Evolutionary conservation across 2,888 invertebrate species (phyloP).

Genomic region (Uloborus plumipes): DNA sequence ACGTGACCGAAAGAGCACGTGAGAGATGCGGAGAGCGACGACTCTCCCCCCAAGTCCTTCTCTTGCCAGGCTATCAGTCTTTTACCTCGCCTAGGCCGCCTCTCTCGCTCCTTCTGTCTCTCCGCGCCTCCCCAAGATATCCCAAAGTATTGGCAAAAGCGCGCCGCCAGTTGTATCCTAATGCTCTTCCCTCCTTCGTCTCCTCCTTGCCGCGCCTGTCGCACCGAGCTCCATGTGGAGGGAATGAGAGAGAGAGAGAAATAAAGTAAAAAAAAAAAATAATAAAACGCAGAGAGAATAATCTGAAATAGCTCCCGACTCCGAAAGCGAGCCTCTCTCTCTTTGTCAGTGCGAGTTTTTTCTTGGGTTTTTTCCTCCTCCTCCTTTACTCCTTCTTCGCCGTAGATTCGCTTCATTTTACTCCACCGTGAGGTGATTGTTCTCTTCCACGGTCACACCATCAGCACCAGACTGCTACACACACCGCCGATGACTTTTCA

Average conservation of each 20-base stretch:
- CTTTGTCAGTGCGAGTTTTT: no score
- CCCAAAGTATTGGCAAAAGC: conserved; percentile 21
- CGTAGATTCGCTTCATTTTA: background rate
- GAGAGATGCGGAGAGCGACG: conserved; percentile 30
- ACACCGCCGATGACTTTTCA: no score
- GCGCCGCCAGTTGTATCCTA: conserved; percentile 9
- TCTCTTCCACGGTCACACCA: conserved; percentile 5
- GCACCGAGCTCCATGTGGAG: no score
- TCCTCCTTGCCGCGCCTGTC: background rate
- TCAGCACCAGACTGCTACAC: no score
- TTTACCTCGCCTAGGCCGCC: conserved; percentile 25
- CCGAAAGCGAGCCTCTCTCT: no score
- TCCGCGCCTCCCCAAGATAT: conserved; percentile 33
- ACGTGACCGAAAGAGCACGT: conserved; percentile 49
- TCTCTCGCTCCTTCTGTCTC: conserved; percentile 19
- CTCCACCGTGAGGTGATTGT: conserved; percentile 32
- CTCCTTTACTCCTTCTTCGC: no score
- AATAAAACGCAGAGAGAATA: no score
- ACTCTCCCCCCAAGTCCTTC: conserved; percentile 40
- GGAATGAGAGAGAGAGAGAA: no score
- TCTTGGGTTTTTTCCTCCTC: no score
- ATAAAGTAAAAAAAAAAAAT: no score
- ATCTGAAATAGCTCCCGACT: no score
- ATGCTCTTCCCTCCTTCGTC: background rate
- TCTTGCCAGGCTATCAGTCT: conserved; percentile 43